A percentile compares a stretch with the other conserved stretches of the same genome.
Conservation (phyloP, 2,888 invertebrate genomes). For the Hypolimnas misippus region DNA sequence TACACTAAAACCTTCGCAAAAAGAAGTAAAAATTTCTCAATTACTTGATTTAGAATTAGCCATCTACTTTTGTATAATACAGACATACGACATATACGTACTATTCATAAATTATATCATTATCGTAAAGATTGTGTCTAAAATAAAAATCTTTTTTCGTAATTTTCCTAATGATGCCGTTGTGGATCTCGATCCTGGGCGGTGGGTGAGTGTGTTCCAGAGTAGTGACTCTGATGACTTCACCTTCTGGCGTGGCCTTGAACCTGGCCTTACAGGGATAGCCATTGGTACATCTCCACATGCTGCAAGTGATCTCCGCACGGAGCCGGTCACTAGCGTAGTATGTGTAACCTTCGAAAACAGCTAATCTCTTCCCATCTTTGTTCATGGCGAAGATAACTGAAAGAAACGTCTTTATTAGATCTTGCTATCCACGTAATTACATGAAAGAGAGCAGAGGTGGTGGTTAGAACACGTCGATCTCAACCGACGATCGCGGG, state of each 20-base stretch:
- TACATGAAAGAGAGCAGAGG: too few species aligned
- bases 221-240: conserved; percentile 47
- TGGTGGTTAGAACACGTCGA: too few species aligned
- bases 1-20: too few species aligned
- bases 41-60: too few species aligned
- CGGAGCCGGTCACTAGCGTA: conserved; percentile 45
- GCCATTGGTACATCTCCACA: conserved; percentile 60
- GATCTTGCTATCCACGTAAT: too few species aligned
- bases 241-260: conserved; percentile 49
- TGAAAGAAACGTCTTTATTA: conserved; percentile 43
- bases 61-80: neutral
- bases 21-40: too few species aligned
- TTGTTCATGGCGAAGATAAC: conserved; percentile 50
- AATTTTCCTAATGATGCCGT: conserved; percentile 44
- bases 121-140: conserved; percentile 1
- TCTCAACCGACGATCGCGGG: too few species aligned
- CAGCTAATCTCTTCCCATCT: conserved; percentile 53
- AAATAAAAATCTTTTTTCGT: conserved; percentile 28
- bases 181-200: conserved; percentile 46
- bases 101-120: neutral
- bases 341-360: conserved; percentile 54
- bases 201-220: conserved; percentile 52
- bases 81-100: neutral
- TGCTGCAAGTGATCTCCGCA: conserved; percentile 39
- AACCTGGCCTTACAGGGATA: conserved; percentile 59